phyloP scores from a whole-genome alignment of 2,888 invertebrate species.

The Smittia aterrima region DNA sequence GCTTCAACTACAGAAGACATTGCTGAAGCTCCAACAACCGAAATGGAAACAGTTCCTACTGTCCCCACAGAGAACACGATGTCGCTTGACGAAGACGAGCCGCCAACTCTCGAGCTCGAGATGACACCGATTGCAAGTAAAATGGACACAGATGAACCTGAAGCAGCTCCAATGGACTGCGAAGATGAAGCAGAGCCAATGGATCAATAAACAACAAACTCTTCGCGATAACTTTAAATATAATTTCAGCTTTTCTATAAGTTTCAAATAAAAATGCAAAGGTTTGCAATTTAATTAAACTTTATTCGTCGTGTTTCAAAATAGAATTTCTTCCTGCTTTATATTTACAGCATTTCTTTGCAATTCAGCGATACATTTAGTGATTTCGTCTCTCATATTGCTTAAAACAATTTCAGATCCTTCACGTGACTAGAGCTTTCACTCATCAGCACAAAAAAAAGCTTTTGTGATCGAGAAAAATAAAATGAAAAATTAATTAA shows the following conservation, averaged over 20 bases:
- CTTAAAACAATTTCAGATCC: neutral
- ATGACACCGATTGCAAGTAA: conserved; percentile 45
- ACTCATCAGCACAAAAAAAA: conserved; percentile 8
- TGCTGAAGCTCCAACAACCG: neutral
- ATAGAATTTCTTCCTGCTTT: neutral
- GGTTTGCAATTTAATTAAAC: neutral
- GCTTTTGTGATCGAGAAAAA: neutral
- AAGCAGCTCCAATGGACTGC: conserved; percentile 52
- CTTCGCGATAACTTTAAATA: neutral
- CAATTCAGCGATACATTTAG: neutral
- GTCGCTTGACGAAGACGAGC: conserved; percentile 36
- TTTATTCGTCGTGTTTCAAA: conserved; percentile 3
- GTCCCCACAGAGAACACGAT: neutral
- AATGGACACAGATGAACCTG: conserved; percentile 50
- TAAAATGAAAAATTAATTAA: neutral
- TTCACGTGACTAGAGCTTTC: conserved; percentile 13
- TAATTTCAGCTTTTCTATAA: neutral
- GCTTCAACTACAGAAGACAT: neutral
- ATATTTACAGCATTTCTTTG: conserved; percentile 3
- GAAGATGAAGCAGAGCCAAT: conserved; percentile 52
- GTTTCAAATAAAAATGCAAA: neutral
- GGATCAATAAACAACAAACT: conserved; percentile 50
- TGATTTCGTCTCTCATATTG: neutral
- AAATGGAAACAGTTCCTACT: conserved; percentile 31
- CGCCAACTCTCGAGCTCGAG: conserved; percentile 46